Base-by-base conservation (phyloP, 1,140 invertebrate species). In the Cepaea nemoralis region DNA sequence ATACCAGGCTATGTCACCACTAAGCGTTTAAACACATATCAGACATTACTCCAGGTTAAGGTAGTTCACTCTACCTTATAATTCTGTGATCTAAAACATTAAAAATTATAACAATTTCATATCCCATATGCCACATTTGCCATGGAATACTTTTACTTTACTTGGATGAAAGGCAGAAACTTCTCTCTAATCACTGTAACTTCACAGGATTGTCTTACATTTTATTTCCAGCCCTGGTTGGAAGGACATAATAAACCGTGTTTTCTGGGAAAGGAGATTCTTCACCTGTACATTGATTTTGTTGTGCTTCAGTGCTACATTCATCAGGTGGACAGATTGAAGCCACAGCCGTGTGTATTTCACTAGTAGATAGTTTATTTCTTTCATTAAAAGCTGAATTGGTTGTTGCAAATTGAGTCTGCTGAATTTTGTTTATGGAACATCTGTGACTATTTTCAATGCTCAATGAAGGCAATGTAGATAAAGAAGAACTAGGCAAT, bases 181-280 rank as follows among this genome's bases (percentile, higher is more conserved):
- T n/a, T n/a, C n/a, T n/a, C n/a, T n/a, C n/a, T n/a, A n/a, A n/a
- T n/a, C n/a, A n/a, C n/a, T n/a, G n/a, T n/a, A n/a, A n/a, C n/a
- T n/a, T n/a, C n/a, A n/a, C n/a, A n/a, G 2, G 42, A 39, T 22
- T 33, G 42, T 2, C 19, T 55, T 19, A 55, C 50, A 55, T 55
- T 55, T 55, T 55, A 55, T 55, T 14, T 55, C n/a, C 50, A 22
- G 19, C 22, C n/a, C 19, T 10, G 50, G 50, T 19, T 31, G 27
- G n/a, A 48, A 75, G 73, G 33, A 48, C 8, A 48, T 31, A 35
- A 31, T n/a, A 45, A 40, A n/a, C 27, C 33, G 33, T 63, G 35
- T 71, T 55, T 42, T n/a, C 1, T 59, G 77, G 77, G 42, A 78
- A 78, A 42, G 77, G 77, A 69, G 77, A 78, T 48, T 78, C 77